These are phyloP conservation scores for Diadophis punctatus DNA, from an alignment of 2,113 vertebrate genomes.

Conservation along the genomic window DNA sequence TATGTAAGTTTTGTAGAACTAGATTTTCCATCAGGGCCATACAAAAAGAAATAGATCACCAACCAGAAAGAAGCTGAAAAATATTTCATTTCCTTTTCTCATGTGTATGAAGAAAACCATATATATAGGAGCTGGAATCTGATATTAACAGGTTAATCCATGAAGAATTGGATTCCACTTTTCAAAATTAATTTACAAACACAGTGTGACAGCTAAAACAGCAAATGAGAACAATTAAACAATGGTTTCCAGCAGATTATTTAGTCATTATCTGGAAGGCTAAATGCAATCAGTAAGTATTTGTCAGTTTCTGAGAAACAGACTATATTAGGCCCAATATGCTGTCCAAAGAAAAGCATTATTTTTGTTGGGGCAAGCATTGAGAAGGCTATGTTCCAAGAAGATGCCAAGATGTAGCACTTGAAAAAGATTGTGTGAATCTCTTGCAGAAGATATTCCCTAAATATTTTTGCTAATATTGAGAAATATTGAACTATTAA, in stretches of 20 bases:
- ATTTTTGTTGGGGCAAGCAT: not conserved
- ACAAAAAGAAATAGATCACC: not conserved
- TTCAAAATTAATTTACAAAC: constrained; percentile 1
- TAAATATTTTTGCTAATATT: not conserved
- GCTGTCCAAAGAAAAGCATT: not conserved
- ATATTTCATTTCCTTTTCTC: not conserved
- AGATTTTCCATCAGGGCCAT: not conserved
- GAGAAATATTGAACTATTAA: not conserved
- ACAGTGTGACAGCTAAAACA: not conserved
- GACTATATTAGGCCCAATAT: not conserved
- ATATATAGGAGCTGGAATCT: not conserved
- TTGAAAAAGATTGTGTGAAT: not conserved
- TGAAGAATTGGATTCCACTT: not conserved
- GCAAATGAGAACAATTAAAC: not conserved
- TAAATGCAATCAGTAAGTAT: not conserved
- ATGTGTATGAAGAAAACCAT: not conserved
- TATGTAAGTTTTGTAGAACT: not conserved
- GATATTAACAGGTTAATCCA: not conserved
- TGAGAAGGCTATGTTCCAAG: not conserved
- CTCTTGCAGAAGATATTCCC: not conserved
- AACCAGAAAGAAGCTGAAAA: not conserved
- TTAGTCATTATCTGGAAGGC: not conserved
- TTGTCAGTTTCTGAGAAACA: not conserved
- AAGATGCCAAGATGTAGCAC: not conserved
- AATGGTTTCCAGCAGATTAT: not conserved